phyloP scores from a whole-genome alignment of 2,888 invertebrate species.

The Cremastinae sp. region DNA sequence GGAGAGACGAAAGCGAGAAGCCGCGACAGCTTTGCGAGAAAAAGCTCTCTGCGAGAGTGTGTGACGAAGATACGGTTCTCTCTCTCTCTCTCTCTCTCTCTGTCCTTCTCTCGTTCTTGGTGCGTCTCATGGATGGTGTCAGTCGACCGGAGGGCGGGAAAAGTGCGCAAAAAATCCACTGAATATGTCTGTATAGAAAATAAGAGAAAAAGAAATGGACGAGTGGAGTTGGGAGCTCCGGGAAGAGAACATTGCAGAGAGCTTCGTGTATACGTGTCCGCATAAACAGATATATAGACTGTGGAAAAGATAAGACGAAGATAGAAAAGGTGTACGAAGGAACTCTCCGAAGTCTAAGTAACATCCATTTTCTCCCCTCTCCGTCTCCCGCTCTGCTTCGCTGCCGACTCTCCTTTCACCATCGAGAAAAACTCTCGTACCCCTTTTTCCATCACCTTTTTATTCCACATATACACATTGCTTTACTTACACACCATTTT shows the following conservation, averaged over 20 bases:
- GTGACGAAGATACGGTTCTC: slow-evolving; percentile 61
- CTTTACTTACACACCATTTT: slow-evolving; percentile 62
- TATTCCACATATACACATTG: slow-evolving; percentile 66
- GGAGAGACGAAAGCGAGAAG: slow-evolving; percentile 41
- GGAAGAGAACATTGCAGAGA: slow-evolving; percentile 36
- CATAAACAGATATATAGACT: slow-evolving; percentile 40
- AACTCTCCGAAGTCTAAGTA: slow-evolving; percentile 74
- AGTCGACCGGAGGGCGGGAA: slow-evolving; percentile 26
- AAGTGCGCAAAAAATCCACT: slow-evolving; percentile 34
- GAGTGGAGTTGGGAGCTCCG: slow-evolving; percentile 37
- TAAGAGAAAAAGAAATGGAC: slow-evolving; percentile 39
- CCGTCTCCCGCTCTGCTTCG: slow-evolving; percentile 27
- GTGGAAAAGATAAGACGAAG: slow-evolving; percentile 46
- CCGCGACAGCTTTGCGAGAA: slow-evolving; percentile 67
- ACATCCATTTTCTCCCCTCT: slow-evolving; percentile 75
- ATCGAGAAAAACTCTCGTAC: slow-evolving; percentile 40
- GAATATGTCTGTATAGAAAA: slow-evolving; percentile 4
- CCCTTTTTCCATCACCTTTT: slow-evolving; percentile 40
- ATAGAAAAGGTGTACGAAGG: slow-evolving; percentile 65
- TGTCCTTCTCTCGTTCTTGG: slow-evolving; percentile 4
- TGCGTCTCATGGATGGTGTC: slow-evolving; percentile 43
- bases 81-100: slow-evolving; percentile 15
- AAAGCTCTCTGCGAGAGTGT: slow-evolving; percentile 75
- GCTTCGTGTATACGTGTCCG: slow-evolving; percentile 22
- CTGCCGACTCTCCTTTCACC: slow-evolving; percentile 53